Evolutionary conservation across 2,888 invertebrate species (phyloP), one percentile per base, ranked within the genome.

Genomic region (Clistopyga incitator): DNA sequence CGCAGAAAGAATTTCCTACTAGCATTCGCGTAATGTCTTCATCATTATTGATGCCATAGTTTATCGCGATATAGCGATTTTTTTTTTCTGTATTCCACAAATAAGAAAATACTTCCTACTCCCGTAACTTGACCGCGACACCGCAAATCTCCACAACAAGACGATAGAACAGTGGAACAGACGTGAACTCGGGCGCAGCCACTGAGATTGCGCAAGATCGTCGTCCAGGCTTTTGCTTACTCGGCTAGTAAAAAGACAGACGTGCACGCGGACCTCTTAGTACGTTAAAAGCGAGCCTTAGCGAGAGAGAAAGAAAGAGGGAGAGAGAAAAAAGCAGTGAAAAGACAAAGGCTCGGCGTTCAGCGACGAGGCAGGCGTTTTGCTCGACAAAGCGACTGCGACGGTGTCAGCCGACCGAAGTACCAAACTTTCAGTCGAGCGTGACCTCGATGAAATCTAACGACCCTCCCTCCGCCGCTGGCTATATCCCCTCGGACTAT

Each of bases 381-480:
- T 75, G 50, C 64, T 79, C 59, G 81, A 70, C 59, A 78, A 78
- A 78, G 59, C 56, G 68, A 45, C 38, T 25, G 15, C 13, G 71
- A 20, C 52, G 75, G 56, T 59, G 67, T 56, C 56, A 34, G 68
- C 45, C 56, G 79, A 67, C 34, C 78, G 52, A 56, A 76, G 68
- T 84, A 74, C 74, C 50, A 77, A 80, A 80, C 68, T 80, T 84
- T 78, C 83, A 80, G 77, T 77, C 68, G 77, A 84, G 80, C 80
- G 72, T 80, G 77, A 80, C 83, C 83, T 80, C 80, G 80, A 84
- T 80, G 80, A 84, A 84, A 80, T 84, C 80, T 77, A 83, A 77
- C 50, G 77, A 45, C 54, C 74, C 77, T 68, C 77, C 80, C 52
- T 42, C 29, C 50, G 64, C 18, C 45, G 15, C n/a, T 18, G 34